Conservation (phyloP, 2,888 invertebrate genomes). For the Linyphia triangularis region DNA sequence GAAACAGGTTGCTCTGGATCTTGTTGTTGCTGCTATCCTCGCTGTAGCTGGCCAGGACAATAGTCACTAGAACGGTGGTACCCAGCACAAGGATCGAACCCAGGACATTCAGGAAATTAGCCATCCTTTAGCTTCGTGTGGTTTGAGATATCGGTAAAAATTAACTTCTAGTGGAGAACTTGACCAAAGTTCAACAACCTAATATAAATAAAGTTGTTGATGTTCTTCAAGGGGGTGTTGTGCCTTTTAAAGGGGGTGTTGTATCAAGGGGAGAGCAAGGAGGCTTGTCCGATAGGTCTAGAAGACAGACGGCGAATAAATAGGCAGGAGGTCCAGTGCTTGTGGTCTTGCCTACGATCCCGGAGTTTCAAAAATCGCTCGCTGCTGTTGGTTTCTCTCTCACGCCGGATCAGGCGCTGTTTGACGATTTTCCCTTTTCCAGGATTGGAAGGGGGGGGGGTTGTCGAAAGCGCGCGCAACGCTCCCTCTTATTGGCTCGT, state of each 20-base stretch:
- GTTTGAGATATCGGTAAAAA: not conserved
- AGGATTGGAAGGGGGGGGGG: not conserved
- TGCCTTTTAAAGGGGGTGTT: not conserved
- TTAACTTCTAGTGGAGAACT: not conserved
- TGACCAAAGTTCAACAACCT: not conserved
- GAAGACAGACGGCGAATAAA: not conserved
- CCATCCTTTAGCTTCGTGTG: not conserved
- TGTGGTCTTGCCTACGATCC: slow-evolving; percentile 39
- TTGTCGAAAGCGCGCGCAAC: slow-evolving; percentile 57
- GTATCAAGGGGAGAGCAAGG: not conserved
- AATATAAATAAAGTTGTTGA: not conserved
- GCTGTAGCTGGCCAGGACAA: not conserved
- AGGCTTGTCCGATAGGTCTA: not conserved
- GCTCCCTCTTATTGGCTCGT: slow-evolving; percentile 61
- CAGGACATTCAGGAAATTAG: not conserved
- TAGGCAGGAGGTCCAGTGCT: slow-evolving; percentile 26
- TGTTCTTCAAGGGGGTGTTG: not conserved
- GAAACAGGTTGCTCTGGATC: slow-evolving; percentile 47
- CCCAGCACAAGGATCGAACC: not conserved
- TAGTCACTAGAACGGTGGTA: not conserved
- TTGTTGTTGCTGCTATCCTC: not conserved
- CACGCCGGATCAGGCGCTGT: slow-evolving; percentile 67
- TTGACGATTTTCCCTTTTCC: slow-evolving; percentile 25
- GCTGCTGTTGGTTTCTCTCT: slow-evolving; percentile 39
- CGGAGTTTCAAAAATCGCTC: slow-evolving; percentile 40